phyloP scores from a whole-genome alignment of 2,797 vertebrate species.

The Enteromius mattozi region DNA sequence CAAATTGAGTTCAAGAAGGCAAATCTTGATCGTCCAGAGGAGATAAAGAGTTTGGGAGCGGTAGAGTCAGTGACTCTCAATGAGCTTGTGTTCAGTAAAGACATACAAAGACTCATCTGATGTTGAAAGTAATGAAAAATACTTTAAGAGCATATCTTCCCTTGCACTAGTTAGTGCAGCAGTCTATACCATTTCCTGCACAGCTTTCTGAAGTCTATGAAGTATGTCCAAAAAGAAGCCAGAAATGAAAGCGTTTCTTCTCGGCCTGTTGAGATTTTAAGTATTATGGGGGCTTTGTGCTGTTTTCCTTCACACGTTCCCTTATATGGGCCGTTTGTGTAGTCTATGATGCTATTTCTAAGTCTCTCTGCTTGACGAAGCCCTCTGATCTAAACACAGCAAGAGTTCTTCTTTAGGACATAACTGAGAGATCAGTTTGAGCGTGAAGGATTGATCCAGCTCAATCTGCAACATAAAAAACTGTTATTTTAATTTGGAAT shows the following conservation, averaged over 20 bases:
- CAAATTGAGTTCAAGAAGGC: constrained; percentile 39
- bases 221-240: constrained; percentile 37
- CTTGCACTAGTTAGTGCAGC: constrained; percentile 1
- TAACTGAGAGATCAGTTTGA: neutral
- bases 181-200: constrained; percentile 42
- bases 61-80: neutral
- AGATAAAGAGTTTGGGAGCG: constrained; percentile 23
- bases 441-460: neutral
- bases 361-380: neutral
- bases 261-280: constrained; percentile 15
- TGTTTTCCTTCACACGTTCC: constrained; percentile 30
- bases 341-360: constrained; percentile 25
- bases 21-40: constrained; percentile 33
- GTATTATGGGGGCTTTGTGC: constrained; percentile 3
- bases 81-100: neutral
- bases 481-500: neutral
- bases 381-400: constrained; percentile 10
- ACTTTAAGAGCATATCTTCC: constrained; percentile 33
- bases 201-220: constrained; percentile 14
- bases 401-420: neutral
- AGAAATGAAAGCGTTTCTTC: constrained; percentile 20
- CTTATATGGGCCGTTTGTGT: constrained; percentile 28
- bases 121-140: neutral
- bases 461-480: neutral
- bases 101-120: neutral